These are phyloP conservation scores for Bibio marci DNA, from an alignment of 2,888 invertebrate species.

Conservation along the genomic window DNA sequence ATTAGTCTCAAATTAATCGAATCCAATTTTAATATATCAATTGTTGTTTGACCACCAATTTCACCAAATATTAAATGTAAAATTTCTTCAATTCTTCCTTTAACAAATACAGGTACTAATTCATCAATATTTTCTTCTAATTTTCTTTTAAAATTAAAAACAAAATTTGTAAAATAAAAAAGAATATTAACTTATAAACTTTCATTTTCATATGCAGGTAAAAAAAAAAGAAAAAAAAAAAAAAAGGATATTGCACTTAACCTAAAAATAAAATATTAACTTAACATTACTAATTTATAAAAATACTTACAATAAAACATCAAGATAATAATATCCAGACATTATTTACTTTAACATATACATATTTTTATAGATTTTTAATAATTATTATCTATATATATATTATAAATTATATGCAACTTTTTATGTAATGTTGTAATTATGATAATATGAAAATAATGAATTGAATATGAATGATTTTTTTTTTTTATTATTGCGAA, in stretches of 20 bases:
- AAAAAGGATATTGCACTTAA: no score
- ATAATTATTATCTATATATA: no score
- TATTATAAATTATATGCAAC: no score
- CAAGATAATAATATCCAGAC: conserved; percentile 34
- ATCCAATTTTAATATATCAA: conserved; percentile 42
- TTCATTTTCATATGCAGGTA: no score
- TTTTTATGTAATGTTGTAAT: no score
- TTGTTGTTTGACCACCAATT: conserved; percentile 32
- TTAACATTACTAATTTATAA: not conserved
- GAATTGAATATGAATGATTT: no score
- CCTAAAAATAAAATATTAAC: not conserved
- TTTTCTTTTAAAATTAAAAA: conserved; percentile 24
- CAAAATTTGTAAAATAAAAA: not conserved
- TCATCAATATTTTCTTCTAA: conserved; percentile 25
- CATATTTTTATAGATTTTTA: no score
- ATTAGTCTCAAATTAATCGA: conserved; percentile 30
- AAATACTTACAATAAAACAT: conserved; percentile 36
- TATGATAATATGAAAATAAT: no score
- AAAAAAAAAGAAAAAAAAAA: conserved; percentile 1
- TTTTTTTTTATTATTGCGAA: no score
- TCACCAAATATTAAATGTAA: conserved; percentile 38
- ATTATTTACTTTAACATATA: conserved; percentile 12
- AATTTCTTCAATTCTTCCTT: conserved; percentile 36
- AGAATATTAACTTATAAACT: no score
- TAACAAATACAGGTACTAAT: conserved; percentile 34